A percentile compares a stretch with the other conserved stretches of the same genome.
Conservation (phyloP, 2,113 vertebrate genomes). For the Capra hircus region DNA sequence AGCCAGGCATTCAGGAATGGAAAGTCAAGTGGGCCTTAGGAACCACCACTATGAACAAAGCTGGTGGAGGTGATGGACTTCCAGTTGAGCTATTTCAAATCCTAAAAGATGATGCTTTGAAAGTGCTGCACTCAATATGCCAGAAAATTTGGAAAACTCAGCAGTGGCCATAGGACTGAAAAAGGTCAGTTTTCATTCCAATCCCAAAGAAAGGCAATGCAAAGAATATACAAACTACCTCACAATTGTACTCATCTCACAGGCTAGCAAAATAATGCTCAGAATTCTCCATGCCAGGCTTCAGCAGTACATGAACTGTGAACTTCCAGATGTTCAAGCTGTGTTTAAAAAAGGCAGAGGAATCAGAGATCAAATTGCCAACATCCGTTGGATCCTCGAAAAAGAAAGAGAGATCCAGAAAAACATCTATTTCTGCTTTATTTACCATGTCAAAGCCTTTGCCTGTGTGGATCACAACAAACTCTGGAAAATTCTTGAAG, state of each 20-base stretch:
- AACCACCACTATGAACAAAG: not conserved
- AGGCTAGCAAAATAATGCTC: not conserved
- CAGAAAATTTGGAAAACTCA: not conserved
- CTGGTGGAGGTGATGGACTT: not conserved
- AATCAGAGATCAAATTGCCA: not conserved
- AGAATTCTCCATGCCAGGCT: not conserved
- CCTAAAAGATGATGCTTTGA: not conserved
- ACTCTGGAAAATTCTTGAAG: not conserved
- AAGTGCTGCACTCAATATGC: not conserved
- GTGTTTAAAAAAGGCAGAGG: not conserved
- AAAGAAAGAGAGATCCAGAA: not conserved
- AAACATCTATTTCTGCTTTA: not conserved
- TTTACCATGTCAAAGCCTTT: not conserved
- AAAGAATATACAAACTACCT: fast-evolving
- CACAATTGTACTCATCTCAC: not conserved
- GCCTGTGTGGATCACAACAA: not conserved
- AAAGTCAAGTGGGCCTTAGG: not conserved
- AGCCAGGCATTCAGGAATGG: not conserved
- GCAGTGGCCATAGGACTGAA: not conserved
- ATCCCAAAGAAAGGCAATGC: not conserved
- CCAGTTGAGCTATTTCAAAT: not conserved
- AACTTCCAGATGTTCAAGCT: not conserved
- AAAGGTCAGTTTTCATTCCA: not conserved
- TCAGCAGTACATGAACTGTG: not conserved
- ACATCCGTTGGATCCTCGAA: fast-evolving